Base-by-base conservation (phyloP, 2,888 invertebrate species). In the Perithous albicinctus region DNA sequence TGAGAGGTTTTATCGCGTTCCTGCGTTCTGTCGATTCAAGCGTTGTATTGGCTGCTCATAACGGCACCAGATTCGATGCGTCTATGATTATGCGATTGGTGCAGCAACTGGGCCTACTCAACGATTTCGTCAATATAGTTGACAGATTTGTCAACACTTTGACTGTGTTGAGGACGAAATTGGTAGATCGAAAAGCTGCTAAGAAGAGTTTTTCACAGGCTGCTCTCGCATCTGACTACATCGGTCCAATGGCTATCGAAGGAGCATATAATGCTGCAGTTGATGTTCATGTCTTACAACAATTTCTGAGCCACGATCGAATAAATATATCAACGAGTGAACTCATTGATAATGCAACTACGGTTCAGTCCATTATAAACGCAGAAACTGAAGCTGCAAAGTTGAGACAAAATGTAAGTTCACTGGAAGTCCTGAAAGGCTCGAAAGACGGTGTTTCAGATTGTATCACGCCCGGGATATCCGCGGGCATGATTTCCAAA, bases 1-100 rank as follows among this genome's bases (percentile, higher is more conserved):
- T 43, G 32, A 15, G 51, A 5, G 61, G 72, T 8, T 78, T 72
- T 15, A 41, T 78, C 2, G 41, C 46, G 38, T 72, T 29, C 63
- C 46, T 63, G 51, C 23, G 59, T 15, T 63, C 64, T 26, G 48
- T 72, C 29, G 43, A 12, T 43, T 43, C 43, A 2, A 64, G 59
- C 15, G 32, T 67, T n/a, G 63, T 78, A 35, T 66, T 78, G 43
- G 29, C 70, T 26, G 78, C 66, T 18, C 78, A 78, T 41, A 78
- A 78, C 70, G 61, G 78, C 18, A 63, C 70, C 38, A 73, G 26
- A 66, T 78, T 78, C 43, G 73, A 78, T 56, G 51, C 51, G 7
- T 64, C 72, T 10, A 18, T 69, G 29, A 64, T 78, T 35, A 51
- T 78, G 8, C 35, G 0, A 18, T 66, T 73, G 8, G 29, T 73